These are phyloP conservation scores for Nannobrachium achirus DNA, from an alignment of 2,113 vertebrate genomes.

Conservation along the genomic window DNA sequence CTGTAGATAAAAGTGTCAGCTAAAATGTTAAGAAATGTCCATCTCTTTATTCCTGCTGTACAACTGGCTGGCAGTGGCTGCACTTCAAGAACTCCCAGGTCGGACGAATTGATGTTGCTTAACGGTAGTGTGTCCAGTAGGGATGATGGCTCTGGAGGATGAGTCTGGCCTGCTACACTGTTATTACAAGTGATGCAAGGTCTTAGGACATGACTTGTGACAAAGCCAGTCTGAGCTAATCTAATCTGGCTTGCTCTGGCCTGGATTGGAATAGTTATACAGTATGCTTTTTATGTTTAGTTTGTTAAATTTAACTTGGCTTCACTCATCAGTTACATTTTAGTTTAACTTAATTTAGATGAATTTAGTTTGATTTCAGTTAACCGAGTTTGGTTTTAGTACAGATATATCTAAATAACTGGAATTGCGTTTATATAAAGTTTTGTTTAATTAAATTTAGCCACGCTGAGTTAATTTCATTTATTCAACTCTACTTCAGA, in stretches of 20 bases:
- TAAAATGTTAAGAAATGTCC: background rate
- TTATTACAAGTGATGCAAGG: no score
- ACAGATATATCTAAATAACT: no score
- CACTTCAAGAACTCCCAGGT: background rate
- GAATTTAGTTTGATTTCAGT: background rate
- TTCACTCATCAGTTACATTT: background rate
- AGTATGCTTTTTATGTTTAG: no score
- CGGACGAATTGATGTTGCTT: background rate
- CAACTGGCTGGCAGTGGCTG: background rate
- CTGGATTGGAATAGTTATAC: no score
- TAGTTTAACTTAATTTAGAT: background rate
- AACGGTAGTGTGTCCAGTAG: background rate
- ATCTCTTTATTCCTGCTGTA: conserved; percentile 7
- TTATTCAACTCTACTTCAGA: no score
- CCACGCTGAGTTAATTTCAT: no score
- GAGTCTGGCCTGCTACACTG: background rate
- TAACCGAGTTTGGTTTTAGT: background rate
- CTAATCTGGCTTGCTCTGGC: conserved; percentile 6
- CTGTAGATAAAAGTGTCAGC: no score
- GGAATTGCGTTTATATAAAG: no score
- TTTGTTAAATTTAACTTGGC: background rate
- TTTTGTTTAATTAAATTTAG: no score
- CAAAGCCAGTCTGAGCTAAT: conserved; percentile 18
- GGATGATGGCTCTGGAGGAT: background rate
- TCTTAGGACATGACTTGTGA: no score